Evolutionary conservation across 37 sponge, comb jelly and placozoan species (phyloP).

Genomic region (Mnemiopsis leidyi): DNA sequence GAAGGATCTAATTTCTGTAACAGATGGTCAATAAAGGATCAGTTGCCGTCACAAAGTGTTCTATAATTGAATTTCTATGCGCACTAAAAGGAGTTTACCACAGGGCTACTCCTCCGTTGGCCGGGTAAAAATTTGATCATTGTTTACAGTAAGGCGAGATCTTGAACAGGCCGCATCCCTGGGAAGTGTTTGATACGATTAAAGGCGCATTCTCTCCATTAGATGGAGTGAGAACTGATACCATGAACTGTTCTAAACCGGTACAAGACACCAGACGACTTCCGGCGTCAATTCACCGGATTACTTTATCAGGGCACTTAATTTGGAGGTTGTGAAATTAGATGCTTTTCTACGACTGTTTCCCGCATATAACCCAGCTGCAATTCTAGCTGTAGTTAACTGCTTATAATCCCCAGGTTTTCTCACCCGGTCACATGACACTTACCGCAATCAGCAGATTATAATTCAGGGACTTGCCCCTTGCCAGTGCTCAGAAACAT

Average conservation of each 20-base stretch:
- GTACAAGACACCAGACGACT: no score
- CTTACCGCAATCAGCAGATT: neutral
- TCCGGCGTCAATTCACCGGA: neutral
- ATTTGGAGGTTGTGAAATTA: no score
- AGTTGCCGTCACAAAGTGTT: neutral
- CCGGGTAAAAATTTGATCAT: neutral
- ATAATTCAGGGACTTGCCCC: no score
- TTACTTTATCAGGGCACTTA: neutral
- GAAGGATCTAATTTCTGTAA: neutral
- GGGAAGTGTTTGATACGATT: neutral
- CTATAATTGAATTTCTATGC: neutral
- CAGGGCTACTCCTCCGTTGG: neutral
- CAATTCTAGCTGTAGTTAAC: no score
- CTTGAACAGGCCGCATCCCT: neutral
- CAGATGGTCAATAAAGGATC: neutral
- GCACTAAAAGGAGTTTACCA: neutral
- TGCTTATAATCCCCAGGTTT: no score
- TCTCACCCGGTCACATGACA: neutral
- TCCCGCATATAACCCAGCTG: no score
- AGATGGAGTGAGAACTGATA: neutral
- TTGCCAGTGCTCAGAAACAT: no score
- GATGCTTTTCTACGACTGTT: no score
- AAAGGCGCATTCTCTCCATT: neutral
- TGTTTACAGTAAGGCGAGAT: neutral
- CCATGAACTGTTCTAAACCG: neutral